Evolutionary conservation across 2,888 invertebrate species (phyloP), one percentile per base, ranked within the genome.

Genomic region (Tetranychus truncatus): DNA sequence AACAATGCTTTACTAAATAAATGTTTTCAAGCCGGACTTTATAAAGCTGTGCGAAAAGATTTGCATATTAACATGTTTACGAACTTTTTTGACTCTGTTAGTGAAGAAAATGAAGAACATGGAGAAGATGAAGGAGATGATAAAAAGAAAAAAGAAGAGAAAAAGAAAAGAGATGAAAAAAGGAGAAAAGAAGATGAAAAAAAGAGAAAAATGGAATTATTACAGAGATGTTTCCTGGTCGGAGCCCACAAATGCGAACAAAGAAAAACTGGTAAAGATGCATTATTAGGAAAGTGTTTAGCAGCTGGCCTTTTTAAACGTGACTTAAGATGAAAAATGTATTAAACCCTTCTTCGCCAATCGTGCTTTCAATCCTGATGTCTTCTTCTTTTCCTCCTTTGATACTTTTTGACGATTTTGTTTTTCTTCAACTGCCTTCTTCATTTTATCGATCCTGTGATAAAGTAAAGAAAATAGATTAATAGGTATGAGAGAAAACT

Each of bases 351-450:
- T 55, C 15, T 55, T 55, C 55, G 55, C 55, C 15, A 55, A 55
- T 55, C 15, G 9, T 15, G 55, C 55, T 15, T 55, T 55, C 15
- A 55, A 55, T 55, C 55, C 55, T 55, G 55, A 55, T 15, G 55
- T 55, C 15, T 55, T 55, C 55, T 55, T 55, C 55, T 55, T 55
- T 55, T 55, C 69, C 69, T 69, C 69, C 8, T 69, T 69, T 11
- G 69, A 11, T 9, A 69, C 69, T 20, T 69, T 69, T 21, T 24
- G n/a, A 6, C 34, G 20, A 21, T 24, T 69, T 24, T 69, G 69
- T 21, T 69, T 69, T 21, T 69, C 69, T 69, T 69, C 69, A 6
- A 69, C 69, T 1, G 21, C 34, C 20, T 24, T 18, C 34, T 69
- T 69, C 69, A 69, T 24, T 11, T 24, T 20, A 9, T 69, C 69